Evolutionary conservation across 2,797 vertebrate genomes (phyloP).

Genomic region (Darevskia nairensis): DNA sequence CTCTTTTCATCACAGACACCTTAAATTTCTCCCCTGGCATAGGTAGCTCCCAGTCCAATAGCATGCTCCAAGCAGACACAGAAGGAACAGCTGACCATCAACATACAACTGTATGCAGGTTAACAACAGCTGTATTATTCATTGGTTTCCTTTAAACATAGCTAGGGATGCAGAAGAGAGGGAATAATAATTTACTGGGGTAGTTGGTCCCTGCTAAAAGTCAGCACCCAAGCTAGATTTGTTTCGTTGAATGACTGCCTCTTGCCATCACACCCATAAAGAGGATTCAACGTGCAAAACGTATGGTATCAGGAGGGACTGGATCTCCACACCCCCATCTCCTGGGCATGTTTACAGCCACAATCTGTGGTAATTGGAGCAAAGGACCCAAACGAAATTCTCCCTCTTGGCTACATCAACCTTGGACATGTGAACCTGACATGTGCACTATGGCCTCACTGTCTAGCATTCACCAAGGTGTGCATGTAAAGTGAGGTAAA

Average conservation of each 20-base stretch:
- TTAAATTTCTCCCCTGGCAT: background rate
- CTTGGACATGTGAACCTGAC: too few species aligned
- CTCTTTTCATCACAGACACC: background rate
- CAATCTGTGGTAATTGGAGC: too few species aligned
- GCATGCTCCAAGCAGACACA: background rate
- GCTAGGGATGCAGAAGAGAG: background rate
- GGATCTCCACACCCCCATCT: too few species aligned
- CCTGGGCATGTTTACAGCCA: too few species aligned
- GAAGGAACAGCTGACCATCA: background rate
- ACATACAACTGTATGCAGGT: background rate
- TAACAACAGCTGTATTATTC: background rate
- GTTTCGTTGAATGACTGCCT: background rate
- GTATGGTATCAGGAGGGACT: too few species aligned
- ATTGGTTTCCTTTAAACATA: background rate
- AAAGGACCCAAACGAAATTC: too few species aligned
- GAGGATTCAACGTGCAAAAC: too few species aligned
- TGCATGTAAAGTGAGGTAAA: too few species aligned
- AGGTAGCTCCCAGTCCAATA: background rate
- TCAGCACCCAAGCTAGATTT: background rate
- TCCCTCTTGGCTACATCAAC: too few species aligned
- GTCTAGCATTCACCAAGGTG: too few species aligned
- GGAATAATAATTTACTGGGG: background rate
- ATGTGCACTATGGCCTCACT: too few species aligned
- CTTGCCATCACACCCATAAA: too few species aligned
- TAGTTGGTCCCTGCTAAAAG: background rate